A percentile compares a stretch with the other conserved stretches of the same genome.
Conservation (phyloP, 2,113 vertebrate genomes). For the Sialia sialis region DNA sequence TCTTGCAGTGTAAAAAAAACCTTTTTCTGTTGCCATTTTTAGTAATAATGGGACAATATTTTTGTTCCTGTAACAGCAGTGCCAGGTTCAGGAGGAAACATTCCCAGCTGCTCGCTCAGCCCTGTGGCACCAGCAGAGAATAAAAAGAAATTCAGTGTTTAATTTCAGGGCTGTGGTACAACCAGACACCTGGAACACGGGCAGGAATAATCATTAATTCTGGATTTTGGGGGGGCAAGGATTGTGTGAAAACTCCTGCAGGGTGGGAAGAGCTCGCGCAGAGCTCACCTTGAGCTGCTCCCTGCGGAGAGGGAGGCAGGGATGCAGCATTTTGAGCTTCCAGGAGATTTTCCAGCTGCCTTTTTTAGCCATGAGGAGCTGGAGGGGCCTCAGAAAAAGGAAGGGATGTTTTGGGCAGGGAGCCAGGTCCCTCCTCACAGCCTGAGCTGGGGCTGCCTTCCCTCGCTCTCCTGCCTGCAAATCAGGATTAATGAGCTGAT, state of each 20-base stretch:
- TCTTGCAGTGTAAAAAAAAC: background rate
- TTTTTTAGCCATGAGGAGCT: constrained; percentile 27
- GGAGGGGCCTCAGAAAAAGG: constrained; percentile 16
- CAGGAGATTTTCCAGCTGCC: background rate
- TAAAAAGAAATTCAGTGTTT: background rate
- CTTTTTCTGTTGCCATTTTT: background rate
- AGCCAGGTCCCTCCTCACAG: constrained; percentile 25
- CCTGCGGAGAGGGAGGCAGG: background rate
- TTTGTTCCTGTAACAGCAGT: rapidly evolving
- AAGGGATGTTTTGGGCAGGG: background rate
- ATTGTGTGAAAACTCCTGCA: background rate
- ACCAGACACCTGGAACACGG: background rate
- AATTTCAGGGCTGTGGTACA: background rate
- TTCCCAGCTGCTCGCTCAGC: background rate
- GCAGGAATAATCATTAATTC: rapidly evolving
- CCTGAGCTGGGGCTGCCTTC: background rate
- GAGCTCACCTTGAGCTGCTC: background rate
- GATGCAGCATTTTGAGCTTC: background rate
- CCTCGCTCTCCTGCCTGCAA: background rate
- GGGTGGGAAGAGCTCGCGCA: background rate
- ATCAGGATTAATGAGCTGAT: background rate
- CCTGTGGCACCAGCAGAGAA: rapidly evolving
- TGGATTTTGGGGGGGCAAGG: rapidly evolving
- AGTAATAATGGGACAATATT: background rate
- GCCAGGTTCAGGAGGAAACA: background rate